Percentiles rank a stretch among this genome's conserved stretches.
phyloP scores from a whole-genome alignment of 2,888 invertebrate genomes.

The Chrysomela aeneicollis region DNA sequence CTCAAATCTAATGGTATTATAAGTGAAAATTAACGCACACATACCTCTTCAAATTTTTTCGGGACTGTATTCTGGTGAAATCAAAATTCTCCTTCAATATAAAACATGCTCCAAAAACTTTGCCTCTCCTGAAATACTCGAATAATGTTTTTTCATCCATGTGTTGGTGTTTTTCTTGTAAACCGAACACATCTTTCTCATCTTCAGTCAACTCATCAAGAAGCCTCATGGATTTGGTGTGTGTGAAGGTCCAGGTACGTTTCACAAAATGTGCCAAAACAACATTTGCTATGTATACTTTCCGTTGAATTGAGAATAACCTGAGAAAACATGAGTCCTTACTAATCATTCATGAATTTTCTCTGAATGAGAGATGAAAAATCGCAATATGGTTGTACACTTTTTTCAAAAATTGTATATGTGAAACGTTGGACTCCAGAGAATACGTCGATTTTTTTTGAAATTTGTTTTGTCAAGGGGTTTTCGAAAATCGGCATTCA shows the following conservation, averaged over 20 bases:
- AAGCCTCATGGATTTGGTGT: slow-evolving; percentile 61
- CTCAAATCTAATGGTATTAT: too few species aligned
- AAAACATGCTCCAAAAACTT: slow-evolving; percentile 14
- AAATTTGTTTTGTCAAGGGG: too few species aligned
- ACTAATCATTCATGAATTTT: too few species aligned
- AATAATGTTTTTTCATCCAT: too few species aligned
- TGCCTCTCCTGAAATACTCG: slow-evolving; percentile 23
- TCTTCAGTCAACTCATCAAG: neutral
- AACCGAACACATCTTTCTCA: slow-evolving; percentile 2
- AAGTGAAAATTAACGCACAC: too few species aligned
- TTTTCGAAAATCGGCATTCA: too few species aligned
- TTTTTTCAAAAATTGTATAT: too few species aligned
- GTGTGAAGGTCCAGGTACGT: slow-evolving; percentile 80
- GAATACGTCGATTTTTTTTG: too few species aligned
- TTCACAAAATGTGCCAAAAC: slow-evolving; percentile 78
- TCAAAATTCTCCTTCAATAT: slow-evolving; percentile 27
- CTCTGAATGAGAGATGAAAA: too few species aligned
- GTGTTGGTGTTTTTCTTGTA: too few species aligned
- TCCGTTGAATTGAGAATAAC: slow-evolving; percentile 80
- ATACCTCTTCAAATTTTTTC: slow-evolving; percentile 18
- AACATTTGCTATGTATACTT: slow-evolving; percentile 77
- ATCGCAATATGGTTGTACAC: too few species aligned
- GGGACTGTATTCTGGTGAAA: neutral
- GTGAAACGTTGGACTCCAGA: too few species aligned
- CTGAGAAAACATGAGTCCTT: slow-evolving; percentile 65